Base-by-base conservation (phyloP, 2,888 invertebrate species). In the Caenorhabditis sulstoni region DNA sequence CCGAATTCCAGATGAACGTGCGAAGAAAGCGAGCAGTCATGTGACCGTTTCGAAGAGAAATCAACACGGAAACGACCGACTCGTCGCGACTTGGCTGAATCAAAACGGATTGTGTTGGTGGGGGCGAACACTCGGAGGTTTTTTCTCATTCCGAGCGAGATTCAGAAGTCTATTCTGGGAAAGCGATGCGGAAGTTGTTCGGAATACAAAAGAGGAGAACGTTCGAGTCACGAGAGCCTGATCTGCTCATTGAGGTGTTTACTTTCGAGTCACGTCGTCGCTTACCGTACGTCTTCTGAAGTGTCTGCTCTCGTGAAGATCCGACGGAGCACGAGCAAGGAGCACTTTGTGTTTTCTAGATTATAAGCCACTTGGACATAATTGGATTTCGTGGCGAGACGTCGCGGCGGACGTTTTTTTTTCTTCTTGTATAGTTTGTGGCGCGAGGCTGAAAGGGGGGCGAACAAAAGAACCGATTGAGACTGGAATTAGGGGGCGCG, bases 311-410 rank as follows among this genome's bases (percentile, higher is more conserved):
- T 52, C 29, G 23, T 23, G 52, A 52, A 52, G 20, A 29, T n/a
- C 29, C 52, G 49, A 50, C 52, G 23, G 22, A 22, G 22, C 20
- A n/a, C n/a, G 49, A 49, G 49, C 47, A 44, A 44, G 5, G 57
- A 57, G 57, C 57, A 57, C 57, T 57, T 57, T 35, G 22, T 57
- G 57, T 57, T 57, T 57, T 57, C 44, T 22, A 39, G 64, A 52
- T 64, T 52, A 64, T 41, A 64, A 64, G 50, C 64, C 64, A 64
- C 64, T 64, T 64, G 64, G 22, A 39, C 39, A 64, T 64, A 64
- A 64, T 64, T 64, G 64, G 52, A 64, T 64, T 64, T n/a, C 18
- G 50, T 9, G 22, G 12, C 50, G n/a, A 23, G 14, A 14, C 9
- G 20, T 20, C 20, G n/a, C n/a, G n/a, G n/a, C n/a, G n/a, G n/a